These are phyloP conservation scores for Sminthurides bifidus DNA, from an alignment of 1,140 invertebrate genomes.

Conservation along the genomic window DNA sequence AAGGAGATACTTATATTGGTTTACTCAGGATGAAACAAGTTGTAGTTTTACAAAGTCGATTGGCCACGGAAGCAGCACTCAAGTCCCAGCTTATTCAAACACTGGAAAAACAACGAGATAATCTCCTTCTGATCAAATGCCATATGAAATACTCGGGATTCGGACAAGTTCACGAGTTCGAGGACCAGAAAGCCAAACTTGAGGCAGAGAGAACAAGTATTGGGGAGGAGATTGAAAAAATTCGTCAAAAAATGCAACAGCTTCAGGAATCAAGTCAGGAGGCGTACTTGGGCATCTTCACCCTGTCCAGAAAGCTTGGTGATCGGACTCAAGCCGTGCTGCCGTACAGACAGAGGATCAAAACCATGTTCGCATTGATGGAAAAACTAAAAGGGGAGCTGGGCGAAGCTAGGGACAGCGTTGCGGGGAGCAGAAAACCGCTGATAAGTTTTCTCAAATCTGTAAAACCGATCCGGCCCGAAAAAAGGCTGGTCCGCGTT, in stretches of 20 bases:
- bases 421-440: background rate
- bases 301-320: background rate
- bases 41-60: background rate
- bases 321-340: background rate
- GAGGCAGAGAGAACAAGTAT: background rate
- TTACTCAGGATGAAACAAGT: constrained; percentile 5
- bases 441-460: constrained; percentile 1
- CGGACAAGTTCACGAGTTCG: background rate
- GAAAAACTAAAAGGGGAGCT: background rate
- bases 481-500: constrained; percentile 1
- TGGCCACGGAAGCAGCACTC: background rate
- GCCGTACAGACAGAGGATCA: background rate
- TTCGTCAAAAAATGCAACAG: background rate
- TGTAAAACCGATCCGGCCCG: background rate
- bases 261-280: background rate
- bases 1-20: background rate
- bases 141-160: constrained; percentile 4
- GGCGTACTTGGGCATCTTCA: background rate
- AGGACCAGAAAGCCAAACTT: background rate
- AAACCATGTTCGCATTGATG: background rate
- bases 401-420: background rate
- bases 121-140: constrained; percentile 3
- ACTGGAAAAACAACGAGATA: background rate
- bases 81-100: background rate
- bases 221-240: background rate